Evolutionary conservation across 1,140 invertebrate genomes (phyloP).

Genomic region (Saccostrea echinata): DNA sequence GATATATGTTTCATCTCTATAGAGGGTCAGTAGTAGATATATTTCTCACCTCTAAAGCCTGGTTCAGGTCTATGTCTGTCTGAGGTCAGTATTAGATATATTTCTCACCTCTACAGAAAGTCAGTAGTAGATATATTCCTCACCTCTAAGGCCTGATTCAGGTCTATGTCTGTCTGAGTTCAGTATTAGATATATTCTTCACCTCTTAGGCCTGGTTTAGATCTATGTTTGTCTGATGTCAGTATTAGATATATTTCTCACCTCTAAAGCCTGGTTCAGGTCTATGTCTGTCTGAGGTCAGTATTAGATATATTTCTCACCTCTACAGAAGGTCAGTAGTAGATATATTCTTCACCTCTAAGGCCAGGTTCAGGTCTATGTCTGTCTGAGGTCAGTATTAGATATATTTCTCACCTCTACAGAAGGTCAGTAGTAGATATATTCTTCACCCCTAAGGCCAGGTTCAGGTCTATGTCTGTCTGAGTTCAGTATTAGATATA

Average conservation of each 20-base stretch:
- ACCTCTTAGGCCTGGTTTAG: constrained; percentile 84
- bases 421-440: too few species aligned
- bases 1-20: neutral
- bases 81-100: neutral
- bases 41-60: neutral
- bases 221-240: constrained; percentile 84
- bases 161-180: neutral
- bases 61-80: neutral
- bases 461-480: too few species aligned
- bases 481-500: too few species aligned
- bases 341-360: constrained; percentile 86
- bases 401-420: too few species aligned
- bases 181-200: neutral
- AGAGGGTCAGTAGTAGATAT: too few species aligned
- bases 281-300: neutral
- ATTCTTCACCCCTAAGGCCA: too few species aligned
- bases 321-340: constrained; percentile 80
- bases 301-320: constrained; percentile 64
- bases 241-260: neutral
- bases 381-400: neutral
- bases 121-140: neutral
- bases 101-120: neutral
- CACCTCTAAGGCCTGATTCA: neutral
- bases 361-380: constrained; percentile 80
- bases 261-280: neutral